Evolutionary conservation across 1,140 invertebrate species (phyloP).

Genomic region (Ladona fulva): DNA sequence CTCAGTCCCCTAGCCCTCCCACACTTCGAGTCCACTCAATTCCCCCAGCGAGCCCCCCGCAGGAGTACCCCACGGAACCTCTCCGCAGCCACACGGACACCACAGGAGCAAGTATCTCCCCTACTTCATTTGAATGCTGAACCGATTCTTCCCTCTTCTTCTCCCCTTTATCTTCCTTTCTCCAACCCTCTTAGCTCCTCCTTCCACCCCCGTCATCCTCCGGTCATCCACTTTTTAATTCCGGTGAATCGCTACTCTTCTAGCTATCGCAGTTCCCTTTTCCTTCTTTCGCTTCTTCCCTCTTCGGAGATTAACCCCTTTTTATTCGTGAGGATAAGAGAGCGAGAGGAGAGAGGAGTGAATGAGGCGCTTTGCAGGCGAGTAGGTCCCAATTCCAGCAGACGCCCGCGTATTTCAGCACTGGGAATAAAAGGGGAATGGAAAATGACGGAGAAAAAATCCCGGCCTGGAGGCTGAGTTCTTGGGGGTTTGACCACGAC

Average conservation of each 20-base stretch:
- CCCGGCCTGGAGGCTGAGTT: neutral
- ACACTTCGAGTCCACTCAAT: too few species aligned
- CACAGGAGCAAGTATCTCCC: too few species aligned
- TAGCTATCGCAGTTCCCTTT: neutral
- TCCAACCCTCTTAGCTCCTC: neutral
- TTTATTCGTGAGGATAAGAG: neutral
- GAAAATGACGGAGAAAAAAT: neutral
- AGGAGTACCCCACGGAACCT: too few species aligned
- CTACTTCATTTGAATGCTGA: neutral
- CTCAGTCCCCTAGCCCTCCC: neutral
- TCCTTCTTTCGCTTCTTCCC: neutral
- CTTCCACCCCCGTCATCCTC: neutral
- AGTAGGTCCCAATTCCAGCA: neutral
- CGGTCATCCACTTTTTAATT: slow-evolving; percentile 9
- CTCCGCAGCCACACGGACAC: too few species aligned
- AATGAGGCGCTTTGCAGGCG: neutral
- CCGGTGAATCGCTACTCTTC: neutral
- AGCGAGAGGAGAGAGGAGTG: neutral
- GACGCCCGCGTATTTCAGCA: neutral
- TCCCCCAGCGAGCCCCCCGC: too few species aligned
- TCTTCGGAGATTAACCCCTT: neutral
- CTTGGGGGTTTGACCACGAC: neutral
- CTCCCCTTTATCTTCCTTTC: neutral
- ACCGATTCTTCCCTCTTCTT: neutral
- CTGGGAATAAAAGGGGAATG: neutral